Conservation (phyloP, 2,888 invertebrate genomes). For the Cosmia pyralina region DNA sequence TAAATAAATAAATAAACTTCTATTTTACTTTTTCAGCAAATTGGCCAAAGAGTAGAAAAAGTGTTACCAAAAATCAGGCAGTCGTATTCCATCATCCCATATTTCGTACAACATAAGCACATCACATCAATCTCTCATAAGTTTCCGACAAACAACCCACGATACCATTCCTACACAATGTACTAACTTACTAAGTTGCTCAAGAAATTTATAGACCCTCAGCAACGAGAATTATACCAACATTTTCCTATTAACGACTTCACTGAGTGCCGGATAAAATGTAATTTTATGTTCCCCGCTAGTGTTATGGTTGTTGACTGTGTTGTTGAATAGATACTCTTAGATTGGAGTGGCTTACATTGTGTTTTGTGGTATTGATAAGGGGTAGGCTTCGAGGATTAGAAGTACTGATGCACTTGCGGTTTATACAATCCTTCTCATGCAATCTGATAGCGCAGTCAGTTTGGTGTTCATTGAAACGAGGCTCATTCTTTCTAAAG, state of each 20-base stretch:
- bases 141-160: conserved; percentile 45
- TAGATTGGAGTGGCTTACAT: conserved; percentile 36
- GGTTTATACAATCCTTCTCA: neutral
- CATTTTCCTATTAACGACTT: conserved; percentile 62
- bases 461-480: neutral
- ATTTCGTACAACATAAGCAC: conserved; percentile 24
- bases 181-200: conserved; percentile 62
- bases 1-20: no score
- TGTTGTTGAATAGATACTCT: conserved; percentile 33
- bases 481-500: neutral
- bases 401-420: neutral
- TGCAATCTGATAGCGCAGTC: neutral
- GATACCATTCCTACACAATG: conserved; percentile 58
- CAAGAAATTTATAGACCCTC: conserved; percentile 63
- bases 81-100: conserved; percentile 24
- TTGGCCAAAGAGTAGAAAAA: neutral
- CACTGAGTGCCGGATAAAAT: conserved; percentile 56
- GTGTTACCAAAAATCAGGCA: neutral
- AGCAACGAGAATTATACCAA: conserved; percentile 54
- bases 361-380: conserved; percentile 25
- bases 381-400: neutral
- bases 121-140: conserved; percentile 37
- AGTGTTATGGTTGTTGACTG: conserved; percentile 39
- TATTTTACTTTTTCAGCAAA: neutral
- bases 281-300: conserved; percentile 56